Percentiles rank a stretch among this genome's conserved stretches.
Evolutionary conservation across 1,140 invertebrate genomes (phyloP).

Genomic region (Lethocerus indicus): DNA sequence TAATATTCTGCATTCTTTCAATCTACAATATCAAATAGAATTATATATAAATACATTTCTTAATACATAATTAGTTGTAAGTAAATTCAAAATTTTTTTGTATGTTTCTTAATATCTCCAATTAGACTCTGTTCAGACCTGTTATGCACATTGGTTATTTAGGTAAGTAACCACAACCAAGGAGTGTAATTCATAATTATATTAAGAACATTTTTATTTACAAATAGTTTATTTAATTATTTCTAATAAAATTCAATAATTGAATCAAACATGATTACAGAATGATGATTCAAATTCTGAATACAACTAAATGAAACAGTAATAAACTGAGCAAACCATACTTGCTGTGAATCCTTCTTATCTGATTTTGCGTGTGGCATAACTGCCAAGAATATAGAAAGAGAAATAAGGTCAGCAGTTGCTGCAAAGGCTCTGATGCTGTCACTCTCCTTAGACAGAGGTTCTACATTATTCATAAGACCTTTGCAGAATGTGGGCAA

Average conservation of each 20-base stretch:
- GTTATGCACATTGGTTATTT: too few species aligned
- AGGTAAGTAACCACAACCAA: too few species aligned
- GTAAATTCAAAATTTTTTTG: not conserved
- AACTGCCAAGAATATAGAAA: conserved; percentile 68
- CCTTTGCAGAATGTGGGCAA: conserved; percentile 48
- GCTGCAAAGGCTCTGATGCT: conserved; percentile 69
- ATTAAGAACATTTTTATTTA: too few species aligned
- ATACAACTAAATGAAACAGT: too few species aligned
- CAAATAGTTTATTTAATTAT: not conserved
- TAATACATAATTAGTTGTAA: not conserved
- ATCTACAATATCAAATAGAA: conserved; percentile 18
- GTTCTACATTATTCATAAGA: conserved; percentile 41
- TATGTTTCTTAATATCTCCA: not conserved
- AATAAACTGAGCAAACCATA: conserved; percentile 9
- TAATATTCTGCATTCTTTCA: conserved; percentile 45
- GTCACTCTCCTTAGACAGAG: conserved; percentile 37
- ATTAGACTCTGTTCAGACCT: too few species aligned
- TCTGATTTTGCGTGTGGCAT: conserved; percentile 42
- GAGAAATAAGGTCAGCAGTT: conserved; percentile 66
- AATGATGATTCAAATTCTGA: too few species aligned
- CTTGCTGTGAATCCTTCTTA: conserved; percentile 34
- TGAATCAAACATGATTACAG: not conserved
- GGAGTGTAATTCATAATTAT: too few species aligned
- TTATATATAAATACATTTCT: not conserved
- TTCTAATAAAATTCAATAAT: not conserved